Percentiles rank a stretch among this genome's conserved stretches.
Evolutionary conservation across 2,888 invertebrate genomes (phyloP).

Genomic region (Smittia sp.): DNA sequence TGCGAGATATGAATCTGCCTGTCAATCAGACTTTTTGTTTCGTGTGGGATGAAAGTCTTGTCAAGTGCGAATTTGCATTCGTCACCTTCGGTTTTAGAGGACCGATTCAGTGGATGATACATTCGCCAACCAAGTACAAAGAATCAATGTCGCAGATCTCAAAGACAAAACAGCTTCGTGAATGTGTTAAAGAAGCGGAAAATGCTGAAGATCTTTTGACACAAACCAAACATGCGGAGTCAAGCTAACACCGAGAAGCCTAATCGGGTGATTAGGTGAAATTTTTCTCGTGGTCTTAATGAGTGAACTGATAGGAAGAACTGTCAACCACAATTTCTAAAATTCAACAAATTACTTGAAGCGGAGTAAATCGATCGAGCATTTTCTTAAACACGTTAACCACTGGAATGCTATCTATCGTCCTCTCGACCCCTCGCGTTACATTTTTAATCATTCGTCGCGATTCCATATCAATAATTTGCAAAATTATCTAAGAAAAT

Average conservation of each 20-base stretch:
- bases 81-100: no score
- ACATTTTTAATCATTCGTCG: constrained; percentile 16
- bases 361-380: constrained; percentile 48
- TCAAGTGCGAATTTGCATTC: no score
- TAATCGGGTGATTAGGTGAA: no score
- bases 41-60: no score
- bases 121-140: no score
- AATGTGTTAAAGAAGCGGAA: no score
- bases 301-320: not conserved
- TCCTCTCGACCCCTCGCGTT: constrained; percentile 45
- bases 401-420: constrained; percentile 53
- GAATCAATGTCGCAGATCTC: no score
- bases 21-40: not conserved
- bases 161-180: no score
- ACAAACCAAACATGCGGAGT: no score
- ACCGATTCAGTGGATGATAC: no score
- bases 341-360: constrained; percentile 29
- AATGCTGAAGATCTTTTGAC: no score
- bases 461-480: constrained; percentile 39
- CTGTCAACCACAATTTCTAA: not conserved
- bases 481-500: constrained; percentile 40
- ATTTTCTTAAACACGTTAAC: constrained; percentile 53
- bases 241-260: no score
- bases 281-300: not conserved
- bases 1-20: not conserved